These are phyloP conservation scores for Melanerpes formicivorus DNA, from an alignment of 2,113 vertebrate species.

Conservation along the genomic window DNA sequence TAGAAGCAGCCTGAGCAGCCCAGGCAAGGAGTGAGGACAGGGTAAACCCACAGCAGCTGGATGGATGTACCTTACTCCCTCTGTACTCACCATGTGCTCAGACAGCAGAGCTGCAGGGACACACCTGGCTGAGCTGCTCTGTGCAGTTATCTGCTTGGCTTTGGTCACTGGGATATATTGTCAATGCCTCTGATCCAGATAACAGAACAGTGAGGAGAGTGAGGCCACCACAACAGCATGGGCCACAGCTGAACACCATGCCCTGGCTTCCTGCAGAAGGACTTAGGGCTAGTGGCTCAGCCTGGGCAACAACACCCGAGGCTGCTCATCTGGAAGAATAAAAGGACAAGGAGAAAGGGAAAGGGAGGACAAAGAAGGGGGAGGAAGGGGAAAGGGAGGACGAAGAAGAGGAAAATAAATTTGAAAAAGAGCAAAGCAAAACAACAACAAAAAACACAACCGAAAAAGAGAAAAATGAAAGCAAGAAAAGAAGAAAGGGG, in stretches of 20 bases:
- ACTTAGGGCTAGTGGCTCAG: background rate
- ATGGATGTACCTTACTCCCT: background rate
- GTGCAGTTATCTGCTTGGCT: background rate
- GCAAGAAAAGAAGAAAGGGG: background rate
- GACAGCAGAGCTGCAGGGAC: background rate
- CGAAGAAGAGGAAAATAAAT: rapidly evolving
- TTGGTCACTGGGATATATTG: background rate
- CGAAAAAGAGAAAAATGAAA: rapidly evolving
- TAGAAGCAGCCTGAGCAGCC: background rate
- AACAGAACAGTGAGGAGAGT: background rate
- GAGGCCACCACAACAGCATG: background rate
- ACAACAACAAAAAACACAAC: background rate
- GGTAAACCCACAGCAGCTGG: background rate
- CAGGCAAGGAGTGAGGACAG: background rate
- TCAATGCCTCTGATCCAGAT: background rate
- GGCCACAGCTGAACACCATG: background rate
- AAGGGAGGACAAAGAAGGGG: background rate
- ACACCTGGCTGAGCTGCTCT: background rate
- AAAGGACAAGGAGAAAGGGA: background rate
- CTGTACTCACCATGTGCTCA: background rate
- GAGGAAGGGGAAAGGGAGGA: too few species aligned
- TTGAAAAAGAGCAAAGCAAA: rapidly evolving
- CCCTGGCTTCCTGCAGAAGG: background rate
- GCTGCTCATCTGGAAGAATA: background rate
- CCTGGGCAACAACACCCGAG: background rate